phyloP scores from a whole-genome alignment of 2,797 vertebrate genomes.

The Sparidentex hasta region DNA sequence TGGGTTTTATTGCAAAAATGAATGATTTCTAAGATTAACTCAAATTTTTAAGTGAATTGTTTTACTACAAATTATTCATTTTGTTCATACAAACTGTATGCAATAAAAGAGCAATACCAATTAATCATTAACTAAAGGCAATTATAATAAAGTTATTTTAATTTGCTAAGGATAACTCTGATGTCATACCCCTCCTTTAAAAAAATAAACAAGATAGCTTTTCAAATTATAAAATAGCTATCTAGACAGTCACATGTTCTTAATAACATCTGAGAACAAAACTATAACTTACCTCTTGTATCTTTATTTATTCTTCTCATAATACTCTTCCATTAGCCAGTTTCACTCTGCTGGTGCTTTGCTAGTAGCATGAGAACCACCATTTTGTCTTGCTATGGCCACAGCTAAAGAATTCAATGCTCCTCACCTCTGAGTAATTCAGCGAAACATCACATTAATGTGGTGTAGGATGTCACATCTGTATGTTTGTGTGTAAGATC shows the following conservation, averaged over 20 bases:
- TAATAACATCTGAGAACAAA: background rate
- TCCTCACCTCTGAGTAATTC: conserved; percentile 3
- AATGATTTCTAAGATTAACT: conserved; percentile 16
- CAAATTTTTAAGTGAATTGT: background rate
- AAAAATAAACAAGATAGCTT: background rate
- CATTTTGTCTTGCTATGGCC: background rate
- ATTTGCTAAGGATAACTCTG: background rate
- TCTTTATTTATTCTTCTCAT: background rate
- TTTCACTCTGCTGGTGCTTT: background rate
- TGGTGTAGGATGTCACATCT: background rate
- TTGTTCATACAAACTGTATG: background rate
- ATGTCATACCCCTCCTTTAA: background rate
- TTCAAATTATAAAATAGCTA: background rate
- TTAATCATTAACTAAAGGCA: background rate
- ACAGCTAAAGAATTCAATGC: conserved; percentile 5
- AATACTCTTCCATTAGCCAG: background rate
- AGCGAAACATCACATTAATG: background rate
- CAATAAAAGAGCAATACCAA: background rate
- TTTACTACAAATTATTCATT: background rate
- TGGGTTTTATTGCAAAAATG: conserved; percentile 27
- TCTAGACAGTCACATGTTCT: background rate
- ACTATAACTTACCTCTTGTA: background rate
- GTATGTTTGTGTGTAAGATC: too few species aligned
- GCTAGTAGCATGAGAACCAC: background rate
- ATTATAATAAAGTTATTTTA: background rate